Conservation (phyloP, 2,888 invertebrate species). For the Synergus gifuensis region DNA sequence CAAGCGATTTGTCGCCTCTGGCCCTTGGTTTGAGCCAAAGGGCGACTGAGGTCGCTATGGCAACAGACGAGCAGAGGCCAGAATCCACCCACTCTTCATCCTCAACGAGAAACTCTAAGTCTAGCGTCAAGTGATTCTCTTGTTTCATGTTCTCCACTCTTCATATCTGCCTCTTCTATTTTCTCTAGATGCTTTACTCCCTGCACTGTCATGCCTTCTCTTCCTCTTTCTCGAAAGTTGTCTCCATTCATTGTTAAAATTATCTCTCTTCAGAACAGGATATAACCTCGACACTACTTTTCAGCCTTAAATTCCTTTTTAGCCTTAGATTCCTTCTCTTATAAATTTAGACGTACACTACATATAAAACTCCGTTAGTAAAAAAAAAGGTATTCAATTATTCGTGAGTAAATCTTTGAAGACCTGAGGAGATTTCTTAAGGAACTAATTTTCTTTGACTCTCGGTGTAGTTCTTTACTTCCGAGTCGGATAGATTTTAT, state of each 20-base stretch:
- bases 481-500: neutral
- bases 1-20: conserved; percentile 73
- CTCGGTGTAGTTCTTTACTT: neutral
- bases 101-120: conserved; percentile 60
- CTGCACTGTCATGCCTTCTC: neutral
- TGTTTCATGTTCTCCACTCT: conserved; percentile 56
- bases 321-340: too few species aligned
- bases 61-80: conserved; percentile 73
- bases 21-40: conserved; percentile 70
- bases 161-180: conserved; percentile 48
- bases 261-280: neutral
- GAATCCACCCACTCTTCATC: conserved; percentile 65
- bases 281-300: too few species aligned
- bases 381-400: too few species aligned
- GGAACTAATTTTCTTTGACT: neutral
- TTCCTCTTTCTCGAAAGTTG: neutral
- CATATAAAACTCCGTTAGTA: too few species aligned
- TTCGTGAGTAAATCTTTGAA: neutral
- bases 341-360: too few species aligned
- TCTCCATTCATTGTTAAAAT: neutral
- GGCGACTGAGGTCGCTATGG: conserved; percentile 72
- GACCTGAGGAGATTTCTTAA: neutral
- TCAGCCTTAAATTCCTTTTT: too few species aligned
- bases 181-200: conserved; percentile 44
- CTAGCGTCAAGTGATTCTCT: conserved; percentile 71